Percentiles rank a stretch among this genome's conserved stretches.
These are phyloP conservation scores for Oncorhynchus tshawytscha DNA, from an alignment of 2,113 vertebrate genomes.

Conservation along the genomic window DNA sequence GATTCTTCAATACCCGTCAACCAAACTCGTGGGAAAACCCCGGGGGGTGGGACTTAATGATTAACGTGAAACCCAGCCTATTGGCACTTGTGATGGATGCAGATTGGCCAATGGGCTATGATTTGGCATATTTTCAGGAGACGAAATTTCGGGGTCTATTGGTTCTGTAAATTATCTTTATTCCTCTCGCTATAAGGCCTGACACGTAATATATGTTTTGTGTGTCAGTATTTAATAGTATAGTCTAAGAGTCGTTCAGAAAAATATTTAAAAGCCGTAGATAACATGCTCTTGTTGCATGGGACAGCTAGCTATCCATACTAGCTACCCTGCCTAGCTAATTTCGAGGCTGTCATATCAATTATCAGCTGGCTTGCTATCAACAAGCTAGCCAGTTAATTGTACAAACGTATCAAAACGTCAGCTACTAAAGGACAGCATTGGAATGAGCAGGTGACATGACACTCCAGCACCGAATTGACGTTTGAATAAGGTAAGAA, in stretches of 20 bases:
- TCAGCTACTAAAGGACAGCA: background rate
- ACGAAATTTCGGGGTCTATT: conserved; percentile 33
- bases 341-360: background rate
- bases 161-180: conserved; percentile 64
- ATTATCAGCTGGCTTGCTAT: background rate
- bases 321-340: background rate
- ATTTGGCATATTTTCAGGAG: background rate
- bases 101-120: conserved; percentile 39
- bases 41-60: conserved; percentile 38
- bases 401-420: background rate
- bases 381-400: background rate
- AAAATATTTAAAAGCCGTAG: background rate
- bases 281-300: background rate
- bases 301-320: background rate
- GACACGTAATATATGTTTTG: background rate
- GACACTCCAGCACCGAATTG: background rate
- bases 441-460: background rate
- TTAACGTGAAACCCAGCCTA: conserved; percentile 44
- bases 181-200: conserved; percentile 18
- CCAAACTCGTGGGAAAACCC: conserved; percentile 75
- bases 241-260: background rate
- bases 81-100: conserved; percentile 15
- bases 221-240: background rate
- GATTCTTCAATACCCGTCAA: conserved; percentile 39
- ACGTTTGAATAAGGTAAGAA: background rate